Conservation (phyloP, 2,113 vertebrate species). For the Ploceus nigricollis region DNA sequence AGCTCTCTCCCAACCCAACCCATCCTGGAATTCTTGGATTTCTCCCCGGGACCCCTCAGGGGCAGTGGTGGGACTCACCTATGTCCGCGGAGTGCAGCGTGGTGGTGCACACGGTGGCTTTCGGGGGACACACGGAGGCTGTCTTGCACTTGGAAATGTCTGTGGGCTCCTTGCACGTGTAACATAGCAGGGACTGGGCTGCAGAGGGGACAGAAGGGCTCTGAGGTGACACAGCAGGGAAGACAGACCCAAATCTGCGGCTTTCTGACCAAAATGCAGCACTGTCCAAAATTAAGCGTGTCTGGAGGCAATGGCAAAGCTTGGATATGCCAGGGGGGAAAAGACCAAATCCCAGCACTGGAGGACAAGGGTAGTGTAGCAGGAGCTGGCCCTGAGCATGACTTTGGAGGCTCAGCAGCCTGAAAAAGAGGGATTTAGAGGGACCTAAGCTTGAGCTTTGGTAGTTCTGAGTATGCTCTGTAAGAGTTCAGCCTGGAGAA, state of each 20-base stretch:
- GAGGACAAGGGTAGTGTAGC: not conserved
- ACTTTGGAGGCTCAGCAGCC: not conserved
- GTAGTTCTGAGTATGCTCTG: not conserved
- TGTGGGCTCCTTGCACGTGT: not conserved
- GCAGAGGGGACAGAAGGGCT: not conserved
- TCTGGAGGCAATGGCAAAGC: not conserved
- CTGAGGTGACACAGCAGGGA: not conserved
- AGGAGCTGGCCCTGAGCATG: not conserved
- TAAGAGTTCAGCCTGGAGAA: too few relatives aligned
- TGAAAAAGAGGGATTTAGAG: not conserved
- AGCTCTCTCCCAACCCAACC: not conserved
- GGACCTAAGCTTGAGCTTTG: not conserved
- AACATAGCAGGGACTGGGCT: slow-evolving; percentile 34
- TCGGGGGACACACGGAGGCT: rapidly evolving
- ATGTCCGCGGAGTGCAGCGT: not conserved
- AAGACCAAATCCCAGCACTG: not conserved
- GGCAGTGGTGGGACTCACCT: not conserved
- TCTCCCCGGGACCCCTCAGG: rapidly evolving
- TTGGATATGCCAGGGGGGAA: not conserved
- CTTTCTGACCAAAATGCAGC: not conserved
- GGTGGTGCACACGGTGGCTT: not conserved
- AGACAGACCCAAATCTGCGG: not conserved
- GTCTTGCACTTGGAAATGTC: not conserved
- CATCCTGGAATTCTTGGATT: rapidly evolving
- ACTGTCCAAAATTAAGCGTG: rapidly evolving